Conservation (phyloP, 2,797 vertebrate species). For the Triplophysa bombifrons region DNA sequence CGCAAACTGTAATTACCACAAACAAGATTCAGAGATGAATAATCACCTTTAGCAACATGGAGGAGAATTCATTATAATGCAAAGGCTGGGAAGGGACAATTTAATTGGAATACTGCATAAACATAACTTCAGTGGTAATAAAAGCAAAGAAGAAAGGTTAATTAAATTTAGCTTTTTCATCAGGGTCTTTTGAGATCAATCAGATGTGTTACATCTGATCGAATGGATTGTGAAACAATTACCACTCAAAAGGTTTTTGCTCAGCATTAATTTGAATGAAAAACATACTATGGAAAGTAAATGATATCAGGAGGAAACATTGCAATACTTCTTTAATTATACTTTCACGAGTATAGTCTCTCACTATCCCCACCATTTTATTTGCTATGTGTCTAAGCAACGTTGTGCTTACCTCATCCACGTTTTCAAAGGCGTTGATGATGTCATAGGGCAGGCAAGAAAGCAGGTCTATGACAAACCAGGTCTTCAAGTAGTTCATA, state of each 20-base stretch:
- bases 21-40: conserved; percentile 32
- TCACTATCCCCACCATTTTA: too few relatives aligned
- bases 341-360: background rate
- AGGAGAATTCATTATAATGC: conserved; percentile 35
- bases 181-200: conserved; percentile 1
- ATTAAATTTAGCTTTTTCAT: conserved; percentile 6
- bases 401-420: conserved; percentile 87
- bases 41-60: conserved; percentile 38
- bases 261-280: background rate
- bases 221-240: background rate
- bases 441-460: conserved; percentile 98
- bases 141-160: conserved; percentile 12
- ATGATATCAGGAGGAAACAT: background rate
- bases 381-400: conserved; percentile 31
- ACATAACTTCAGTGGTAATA: conserved; percentile 12
- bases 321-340: background rate
- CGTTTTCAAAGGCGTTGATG: conserved; percentile 97
- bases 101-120: conserved; percentile 10
- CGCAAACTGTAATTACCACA: conserved; percentile 36
- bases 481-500: conserved; percentile 99
- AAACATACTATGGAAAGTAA: background rate
- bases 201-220: background rate
- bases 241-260: background rate
- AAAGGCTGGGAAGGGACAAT: conserved; percentile 16
- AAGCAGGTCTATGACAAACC: conserved; percentile 97